Base-by-base conservation (phyloP, 37 sponge, comb jelly and placozoan species). In the Axinella damicornis region DNA sequence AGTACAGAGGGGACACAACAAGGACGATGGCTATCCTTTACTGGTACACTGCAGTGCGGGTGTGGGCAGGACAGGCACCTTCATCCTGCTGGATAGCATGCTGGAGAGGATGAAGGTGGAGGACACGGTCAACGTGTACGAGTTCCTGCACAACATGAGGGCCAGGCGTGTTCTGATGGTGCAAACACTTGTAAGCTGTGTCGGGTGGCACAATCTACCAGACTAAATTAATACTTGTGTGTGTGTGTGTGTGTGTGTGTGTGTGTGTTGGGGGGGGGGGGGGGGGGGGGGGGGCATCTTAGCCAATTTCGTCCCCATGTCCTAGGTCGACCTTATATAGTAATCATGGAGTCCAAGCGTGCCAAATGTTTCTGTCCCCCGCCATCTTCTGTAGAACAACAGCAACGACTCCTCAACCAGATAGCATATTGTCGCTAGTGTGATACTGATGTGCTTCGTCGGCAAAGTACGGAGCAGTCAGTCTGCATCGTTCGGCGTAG, bases 1-100 rank as follows among this genome's bases (percentile, higher is more conserved):
- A 21, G 91, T 90, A 24, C 92, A 92, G 62, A 63, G 76, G 53
- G 76, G 55, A 30, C 92, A 91, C 62, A 73, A 73, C 64, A 80
- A 77, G 53, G 85, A 85, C 34, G 52, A 57, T 31, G 74, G 74
- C 20, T 27, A 54, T 9, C 91, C 88, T 28, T 72, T 92, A 0
- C 68, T 95, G 57, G 95, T 92, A 32, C 96, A 95, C 85, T 95
- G 96, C 88, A 95, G 94, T 85, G 94, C 91, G 30, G 94, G 94
- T 32, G 94, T 93, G 78, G 94, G 94, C 12, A 64, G 94, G 5
- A 93, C 94, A 27, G 94, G 94, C 1, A 93, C 94, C 33, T 91
- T 90, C 92, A 93, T 93, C 58, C 62, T 65, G n/a, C 75, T 93
- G 76, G 94, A 93, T 61, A 46, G 78, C 67, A 91, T 91, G 83